These are phyloP conservation scores for Macroramphosus scolopax DNA, from an alignment of 2,797 vertebrate species.

Conservation along the genomic window DNA sequence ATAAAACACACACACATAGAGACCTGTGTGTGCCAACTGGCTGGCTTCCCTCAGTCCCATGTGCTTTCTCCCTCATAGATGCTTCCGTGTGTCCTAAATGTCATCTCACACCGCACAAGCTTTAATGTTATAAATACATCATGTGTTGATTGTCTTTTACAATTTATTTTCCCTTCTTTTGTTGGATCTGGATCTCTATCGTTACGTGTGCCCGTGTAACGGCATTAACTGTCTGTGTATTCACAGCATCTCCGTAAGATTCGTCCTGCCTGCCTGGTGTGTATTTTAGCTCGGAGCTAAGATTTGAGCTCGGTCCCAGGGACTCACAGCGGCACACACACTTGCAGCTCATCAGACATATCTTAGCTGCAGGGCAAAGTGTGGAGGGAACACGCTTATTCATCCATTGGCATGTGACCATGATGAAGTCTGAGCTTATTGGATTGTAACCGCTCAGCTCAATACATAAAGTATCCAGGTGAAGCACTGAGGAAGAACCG, in stretches of 20 bases:
- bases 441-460: too few species aligned
- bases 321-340: slow-evolving; percentile 3
- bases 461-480: too few species aligned
- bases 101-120: slow-evolving; percentile 23
- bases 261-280: slow-evolving; percentile 11
- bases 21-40: slow-evolving; percentile 9
- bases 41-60: slow-evolving; percentile 5
- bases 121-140: slow-evolving; percentile 5
- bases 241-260: slow-evolving; percentile 26
- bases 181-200: not conserved
- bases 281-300: slow-evolving; percentile 26
- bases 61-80: slow-evolving; percentile 5
- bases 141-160: slow-evolving; percentile 5
- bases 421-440: too few species aligned
- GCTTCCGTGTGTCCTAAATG: slow-evolving; percentile 28
- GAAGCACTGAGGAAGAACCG: too few species aligned
- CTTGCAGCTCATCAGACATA: slow-evolving; percentile 34
- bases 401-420: too few species aligned
- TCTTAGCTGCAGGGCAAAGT: slow-evolving; percentile 15
- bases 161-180: slow-evolving; percentile 1
- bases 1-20: slow-evolving; percentile 10
- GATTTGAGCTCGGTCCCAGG: slow-evolving; percentile 47
- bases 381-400: slow-evolving; percentile 25
- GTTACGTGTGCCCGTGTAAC: not conserved
- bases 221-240: slow-evolving; percentile 10